Base-by-base conservation (phyloP, 1,140 invertebrate genomes). In the Papilio machaon region DNA sequence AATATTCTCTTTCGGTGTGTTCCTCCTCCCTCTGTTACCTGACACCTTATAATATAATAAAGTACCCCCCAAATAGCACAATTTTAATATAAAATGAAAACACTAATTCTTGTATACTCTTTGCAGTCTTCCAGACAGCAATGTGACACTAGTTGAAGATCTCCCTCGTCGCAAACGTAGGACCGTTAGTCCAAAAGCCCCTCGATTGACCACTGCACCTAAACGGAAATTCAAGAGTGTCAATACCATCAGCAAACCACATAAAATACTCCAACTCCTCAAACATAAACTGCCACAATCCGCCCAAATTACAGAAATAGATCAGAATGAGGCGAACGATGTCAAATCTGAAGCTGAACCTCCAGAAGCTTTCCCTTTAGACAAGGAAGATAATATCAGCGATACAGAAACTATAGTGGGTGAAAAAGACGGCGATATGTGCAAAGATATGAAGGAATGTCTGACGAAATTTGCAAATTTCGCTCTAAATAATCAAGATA, bases 401-500 rank as follows among this genome's bases (percentile, higher is more conserved):
- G 92, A 94, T 64, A 87, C 92, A 0, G 93, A 94, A 73, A 94
- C 93, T 0, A 90, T 94, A 43, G 93, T 94, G 6, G 92, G 90
- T 0, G 91, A 94, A 43, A 92, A 90, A 46, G 91, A 92, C 35
- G 85, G 80, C 0, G 91, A 93, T 60, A 80, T 93, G 13, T 91
- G 90, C 73, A 92, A 92, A 73, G 91, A 93, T 52, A 94, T 94
- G 91, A 93, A 94, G 43, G 91, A 92, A 10, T 94, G 93, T 84
- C 81, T 94, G 2, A 90, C 89, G 0, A 93, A 94, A 64, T 94
- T 94, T 19, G 91, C 91, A 0, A 94, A 91, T 79, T 93, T 94
- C 70, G 93, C 90, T 0, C 82, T 94, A 0, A 92, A 30, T 30
- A 30, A 85, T 23, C 82, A 88, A 30, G 84, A 84, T 6, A 38